Conservation (phyloP, 2,113 vertebrate species). For the Anarhynchus alexandrinus region DNA sequence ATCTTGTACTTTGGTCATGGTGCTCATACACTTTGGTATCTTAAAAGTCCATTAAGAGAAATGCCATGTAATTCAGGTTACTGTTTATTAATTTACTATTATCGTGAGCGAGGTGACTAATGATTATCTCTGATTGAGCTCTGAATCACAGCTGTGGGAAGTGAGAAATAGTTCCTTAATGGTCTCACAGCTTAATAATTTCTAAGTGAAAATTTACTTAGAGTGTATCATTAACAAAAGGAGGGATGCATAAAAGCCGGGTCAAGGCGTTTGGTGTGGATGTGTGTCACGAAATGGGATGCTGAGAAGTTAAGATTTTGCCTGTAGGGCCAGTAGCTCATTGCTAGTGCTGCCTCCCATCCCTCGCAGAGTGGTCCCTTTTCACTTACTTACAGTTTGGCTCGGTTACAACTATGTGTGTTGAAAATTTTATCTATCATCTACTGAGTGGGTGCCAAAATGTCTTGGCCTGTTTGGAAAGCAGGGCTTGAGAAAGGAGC, state of each 20-base stretch:
- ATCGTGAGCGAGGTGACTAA: not conserved
- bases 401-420: not conserved
- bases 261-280: not conserved
- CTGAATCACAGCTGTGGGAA: slow-evolving; percentile 12
- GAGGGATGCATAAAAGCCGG: not conserved
- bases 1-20: not conserved
- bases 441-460: not conserved
- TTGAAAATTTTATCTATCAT: not conserved
- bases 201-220: not conserved
- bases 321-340: not conserved
- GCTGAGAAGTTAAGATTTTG: not conserved
- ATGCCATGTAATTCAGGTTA: not conserved
- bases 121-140: not conserved
- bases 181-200: slow-evolving; percentile 1
- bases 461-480: not conserved
- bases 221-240: slow-evolving; percentile 16
- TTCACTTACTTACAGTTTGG: not conserved
- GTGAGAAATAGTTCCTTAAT: slow-evolving; percentile 33
- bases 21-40: not conserved
- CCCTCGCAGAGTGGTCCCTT: not conserved
- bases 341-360: not conserved
- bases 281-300: not conserved
- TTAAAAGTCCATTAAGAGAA: not conserved
- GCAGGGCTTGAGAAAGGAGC: not conserved
- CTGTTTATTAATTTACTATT: not conserved